These are phyloP conservation scores for Spilosoma lubricipeda DNA, from an alignment of 2,888 invertebrate genomes.

Conservation along the genomic window DNA sequence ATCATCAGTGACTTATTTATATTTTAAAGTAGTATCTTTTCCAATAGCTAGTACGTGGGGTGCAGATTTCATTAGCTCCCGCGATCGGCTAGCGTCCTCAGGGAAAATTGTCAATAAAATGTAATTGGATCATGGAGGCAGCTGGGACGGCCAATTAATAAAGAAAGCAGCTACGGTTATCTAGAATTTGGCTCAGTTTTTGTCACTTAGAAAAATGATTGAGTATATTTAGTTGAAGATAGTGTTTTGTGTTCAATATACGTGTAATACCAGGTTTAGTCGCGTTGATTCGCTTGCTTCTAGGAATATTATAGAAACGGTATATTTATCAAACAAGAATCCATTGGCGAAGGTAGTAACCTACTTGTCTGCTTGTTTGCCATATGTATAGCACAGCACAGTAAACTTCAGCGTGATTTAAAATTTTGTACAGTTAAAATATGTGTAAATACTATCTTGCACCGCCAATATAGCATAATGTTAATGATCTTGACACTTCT, in stretches of 20 bases:
- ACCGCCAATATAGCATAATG: background rate
- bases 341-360: too few relatives aligned
- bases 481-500: background rate
- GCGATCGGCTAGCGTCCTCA: constrained; percentile 40
- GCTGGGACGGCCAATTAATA: constrained; percentile 66
- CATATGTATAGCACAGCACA: too few relatives aligned
- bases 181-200: constrained; percentile 26
- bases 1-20: background rate
- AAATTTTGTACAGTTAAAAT: too few relatives aligned
- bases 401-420: too few relatives aligned
- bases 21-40: constrained; percentile 28
- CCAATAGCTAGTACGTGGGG: constrained; percentile 32
- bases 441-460: too few relatives aligned
- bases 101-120: constrained; percentile 68
- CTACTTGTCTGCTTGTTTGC: too few relatives aligned
- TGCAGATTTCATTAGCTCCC: constrained; percentile 58
- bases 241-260: constrained; percentile 24
- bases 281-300: too few relatives aligned
- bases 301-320: background rate
- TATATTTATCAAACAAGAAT: too few relatives aligned
- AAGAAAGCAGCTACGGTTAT: constrained; percentile 30
- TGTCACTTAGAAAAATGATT: constrained; percentile 11
- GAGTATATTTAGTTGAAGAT: constrained; percentile 12
- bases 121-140: constrained; percentile 69
- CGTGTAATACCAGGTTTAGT: background rate